Conservation (phyloP, 2,888 invertebrate species). For the Pristionchus entomophagus region DNA sequence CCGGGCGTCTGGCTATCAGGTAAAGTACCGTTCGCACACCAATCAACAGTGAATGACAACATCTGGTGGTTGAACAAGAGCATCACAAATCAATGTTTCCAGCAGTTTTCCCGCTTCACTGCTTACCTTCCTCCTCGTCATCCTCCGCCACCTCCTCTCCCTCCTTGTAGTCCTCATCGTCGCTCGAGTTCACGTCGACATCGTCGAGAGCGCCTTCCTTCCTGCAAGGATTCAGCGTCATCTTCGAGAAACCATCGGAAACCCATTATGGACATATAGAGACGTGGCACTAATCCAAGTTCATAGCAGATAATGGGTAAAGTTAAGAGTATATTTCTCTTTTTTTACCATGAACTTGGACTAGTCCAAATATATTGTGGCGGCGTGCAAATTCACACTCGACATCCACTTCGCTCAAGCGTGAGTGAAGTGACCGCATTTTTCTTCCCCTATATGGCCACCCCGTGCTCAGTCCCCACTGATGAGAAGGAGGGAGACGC, state of each 20-base stretch:
- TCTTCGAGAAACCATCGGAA: neutral
- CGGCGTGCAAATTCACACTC: slow-evolving; percentile 46
- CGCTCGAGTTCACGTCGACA: slow-evolving; percentile 31
- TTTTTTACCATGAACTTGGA: neutral
- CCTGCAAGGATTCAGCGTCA: neutral
- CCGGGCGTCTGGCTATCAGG: no score
- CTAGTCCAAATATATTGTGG: neutral
- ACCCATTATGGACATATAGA: no score
- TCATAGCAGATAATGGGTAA: neutral
- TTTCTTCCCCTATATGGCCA: neutral
- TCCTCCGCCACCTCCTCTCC: slow-evolving; percentile 56
- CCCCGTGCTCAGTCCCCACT: neutral
- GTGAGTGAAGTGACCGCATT: slow-evolving; percentile 47
- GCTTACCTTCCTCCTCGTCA: slow-evolving; percentile 56
- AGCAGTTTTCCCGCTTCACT: no score
- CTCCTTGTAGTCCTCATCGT: slow-evolving; percentile 60
- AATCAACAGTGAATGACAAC: no score
- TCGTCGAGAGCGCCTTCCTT: neutral
- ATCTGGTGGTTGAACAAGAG: no score
- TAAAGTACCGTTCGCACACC: no score
- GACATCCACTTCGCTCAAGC: slow-evolving; percentile 1
- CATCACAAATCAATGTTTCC: no score
- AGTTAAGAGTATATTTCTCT: neutral
- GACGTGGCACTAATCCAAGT: no score
- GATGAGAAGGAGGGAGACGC: neutral